phyloP scores from a whole-genome alignment of 2,888 invertebrate genomes.

The Drosophila mettleri region DNA sequence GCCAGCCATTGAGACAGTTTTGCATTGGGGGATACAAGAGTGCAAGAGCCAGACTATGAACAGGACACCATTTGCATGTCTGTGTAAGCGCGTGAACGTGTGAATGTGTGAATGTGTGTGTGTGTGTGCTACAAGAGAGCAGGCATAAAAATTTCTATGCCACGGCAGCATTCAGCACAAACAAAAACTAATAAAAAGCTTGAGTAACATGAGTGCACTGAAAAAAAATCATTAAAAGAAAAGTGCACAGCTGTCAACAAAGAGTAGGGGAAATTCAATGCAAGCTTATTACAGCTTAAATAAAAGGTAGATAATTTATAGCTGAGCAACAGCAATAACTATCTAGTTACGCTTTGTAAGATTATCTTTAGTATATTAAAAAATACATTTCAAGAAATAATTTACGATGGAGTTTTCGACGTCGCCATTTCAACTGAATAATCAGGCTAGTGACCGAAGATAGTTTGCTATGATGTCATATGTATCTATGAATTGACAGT shows the following conservation, averaged over 20 bases:
- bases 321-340: neutral
- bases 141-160: constrained; percentile 38
- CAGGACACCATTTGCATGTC: constrained; percentile 62
- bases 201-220: constrained; percentile 24
- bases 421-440: too few species aligned
- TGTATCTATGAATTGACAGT: too few species aligned
- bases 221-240: constrained; percentile 5
- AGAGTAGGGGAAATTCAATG: neutral
- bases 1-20: constrained; percentile 70
- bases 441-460: too few species aligned
- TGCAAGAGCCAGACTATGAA: constrained; percentile 35
- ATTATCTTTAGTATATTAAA: too few species aligned
- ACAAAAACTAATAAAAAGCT: constrained; percentile 17
- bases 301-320: neutral
- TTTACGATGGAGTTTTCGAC: too few species aligned
- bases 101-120: constrained; percentile 10
- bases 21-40: constrained; percentile 41
- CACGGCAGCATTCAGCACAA: constrained; percentile 24
- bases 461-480: too few species aligned
- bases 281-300: neutral
- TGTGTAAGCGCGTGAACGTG: constrained; percentile 4
- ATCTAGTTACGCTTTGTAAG: too few species aligned
- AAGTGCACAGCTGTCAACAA: neutral
- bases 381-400: too few species aligned
- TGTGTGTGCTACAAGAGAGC: constrained; percentile 28